Base-by-base conservation (phyloP, 1,140 invertebrate species). In the Pachyrhynchus sulphureomaculatus region DNA sequence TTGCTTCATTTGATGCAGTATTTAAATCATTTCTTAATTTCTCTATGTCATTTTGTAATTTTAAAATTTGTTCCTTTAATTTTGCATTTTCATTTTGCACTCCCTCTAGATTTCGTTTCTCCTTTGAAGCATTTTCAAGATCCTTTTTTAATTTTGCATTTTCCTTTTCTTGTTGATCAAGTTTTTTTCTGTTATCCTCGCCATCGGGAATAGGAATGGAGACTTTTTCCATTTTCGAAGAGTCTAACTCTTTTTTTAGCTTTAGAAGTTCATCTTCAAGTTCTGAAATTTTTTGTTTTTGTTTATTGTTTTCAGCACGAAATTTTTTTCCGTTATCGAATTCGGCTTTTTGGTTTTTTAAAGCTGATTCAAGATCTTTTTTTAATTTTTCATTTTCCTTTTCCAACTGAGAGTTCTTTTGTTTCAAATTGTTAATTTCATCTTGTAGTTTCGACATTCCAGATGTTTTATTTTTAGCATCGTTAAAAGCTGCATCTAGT, bases 131-230 rank as follows among this genome's bases (percentile, higher is more conserved):
- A 12, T 32, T 34, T 8, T 63, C 60, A 12, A 63, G 56, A 13
- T 67, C 63, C 44, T 62, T 56, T 41, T 62, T 65, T n/a, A 63
- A 12, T 23, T 59, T 54, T 12, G n/a, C 13, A 51, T 64, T 67
- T 17, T 60, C 36, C 6, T 8, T 51, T 53, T 64, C 51, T 15
- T 49, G 20, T 10, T 51, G 21, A 29, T 34, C 57, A 17, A 56
- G 9, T 45, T 52, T 58, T 34, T 66, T 39, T 17, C 44, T 37
- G 12, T 42, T 29, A 1, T 58, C 44, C 10, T 21, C 15, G 12
- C 20, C 34, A 2, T 48, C 52, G 13, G 23, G 10, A 0, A 20
- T 4, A 36, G 48, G 48, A 9, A 34, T 29, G 20, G 10, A 4
- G 4, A 20, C 2, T 23, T 20, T 1, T 23, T 15, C 1, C 18